Percentiles rank a stretch among this genome's conserved stretches.
These are phyloP conservation scores for Zaprionus ornatus DNA, from an alignment of 1,140 invertebrate genomes.

Conservation along the genomic window DNA sequence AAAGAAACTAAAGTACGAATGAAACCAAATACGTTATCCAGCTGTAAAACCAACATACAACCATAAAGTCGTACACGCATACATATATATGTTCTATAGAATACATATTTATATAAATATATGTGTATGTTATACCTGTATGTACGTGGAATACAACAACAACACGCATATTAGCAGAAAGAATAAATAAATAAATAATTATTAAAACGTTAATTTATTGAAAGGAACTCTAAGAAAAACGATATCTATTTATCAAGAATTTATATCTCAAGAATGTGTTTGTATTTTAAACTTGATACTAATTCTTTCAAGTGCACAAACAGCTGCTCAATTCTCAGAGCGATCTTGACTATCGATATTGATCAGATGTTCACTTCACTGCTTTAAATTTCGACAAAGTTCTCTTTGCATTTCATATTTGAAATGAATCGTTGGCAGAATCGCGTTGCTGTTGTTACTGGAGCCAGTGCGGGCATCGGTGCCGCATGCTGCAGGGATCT, in stretches of 20 bases:
- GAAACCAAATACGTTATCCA: conserved; percentile 57
- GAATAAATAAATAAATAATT: conserved; percentile 52
- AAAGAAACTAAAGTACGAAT: conserved; percentile 33
- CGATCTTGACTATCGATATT: conserved; percentile 1
- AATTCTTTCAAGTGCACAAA: conserved; percentile 9
- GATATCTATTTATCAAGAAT: background rate
- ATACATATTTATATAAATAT: conserved; percentile 59
- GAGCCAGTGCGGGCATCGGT: conserved; percentile 86
- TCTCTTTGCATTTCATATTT: background rate
- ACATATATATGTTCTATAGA: conserved; percentile 39
- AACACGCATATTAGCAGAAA: conserved; percentile 75
- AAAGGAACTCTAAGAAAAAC: background rate
- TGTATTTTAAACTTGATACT: background rate
- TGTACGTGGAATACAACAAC: conserved; percentile 61
- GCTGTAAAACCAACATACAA: conserved; percentile 50
- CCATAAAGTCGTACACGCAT: conserved; percentile 8
- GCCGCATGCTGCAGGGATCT: conserved; percentile 82
- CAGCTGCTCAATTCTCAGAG: conserved; percentile 1
- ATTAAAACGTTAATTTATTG: conserved; percentile 11
- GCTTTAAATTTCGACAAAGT: background rate
- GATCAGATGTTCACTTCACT: background rate
- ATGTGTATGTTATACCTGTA: conserved; percentile 52
- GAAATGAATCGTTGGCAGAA: conserved; percentile 63
- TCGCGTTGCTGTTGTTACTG: conserved; percentile 71
- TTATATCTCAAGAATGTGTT: background rate